Conservation (phyloP, 2,888 invertebrate species). For the Conchocele bisecta region DNA sequence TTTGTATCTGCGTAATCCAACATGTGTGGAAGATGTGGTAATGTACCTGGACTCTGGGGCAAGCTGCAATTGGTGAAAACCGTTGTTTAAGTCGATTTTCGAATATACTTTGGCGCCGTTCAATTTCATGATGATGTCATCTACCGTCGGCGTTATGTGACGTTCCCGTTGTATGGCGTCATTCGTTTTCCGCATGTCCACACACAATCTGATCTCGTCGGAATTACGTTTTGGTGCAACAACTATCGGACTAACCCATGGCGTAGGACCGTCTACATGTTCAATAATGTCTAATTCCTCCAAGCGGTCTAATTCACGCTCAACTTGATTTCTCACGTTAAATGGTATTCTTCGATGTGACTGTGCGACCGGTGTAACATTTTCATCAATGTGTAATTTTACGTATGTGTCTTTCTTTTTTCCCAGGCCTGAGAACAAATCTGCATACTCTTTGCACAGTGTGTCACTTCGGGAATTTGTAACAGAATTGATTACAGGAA, state of each 20-base stretch:
- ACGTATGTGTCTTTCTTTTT: conserved; percentile 39
- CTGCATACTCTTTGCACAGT: conserved; percentile 4
- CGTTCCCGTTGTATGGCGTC: conserved; percentile 41
- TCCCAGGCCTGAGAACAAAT: conserved; percentile 35
- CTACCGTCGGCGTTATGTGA: conserved; percentile 51
- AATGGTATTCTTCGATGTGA: conserved; percentile 56
- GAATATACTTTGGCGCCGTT: conserved; percentile 54
- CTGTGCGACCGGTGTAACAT: conserved; percentile 39
- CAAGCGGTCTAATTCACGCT: conserved; percentile 58
- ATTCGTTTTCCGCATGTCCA: conserved; percentile 61
- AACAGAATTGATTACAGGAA: not conserved
- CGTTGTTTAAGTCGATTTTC: conserved; percentile 49
- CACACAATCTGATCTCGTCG: conserved; percentile 53
- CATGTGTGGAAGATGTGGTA: conserved; percentile 51
- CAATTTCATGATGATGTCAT: conserved; percentile 52
- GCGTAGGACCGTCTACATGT: conserved; percentile 61
- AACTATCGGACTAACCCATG: conserved; percentile 65
- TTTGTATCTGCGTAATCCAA: conserved; percentile 43
- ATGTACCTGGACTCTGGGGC: conserved; percentile 48
- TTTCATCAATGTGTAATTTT: conserved; percentile 48
- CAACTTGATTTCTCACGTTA: conserved; percentile 55
- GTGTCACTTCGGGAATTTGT: not conserved
- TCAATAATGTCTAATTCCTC: conserved; percentile 64
- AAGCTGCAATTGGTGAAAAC: conserved; percentile 61
- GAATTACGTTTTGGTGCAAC: conserved; percentile 59